Conservation (phyloP, 2,888 invertebrate species). For the Ophion ellenae region DNA sequence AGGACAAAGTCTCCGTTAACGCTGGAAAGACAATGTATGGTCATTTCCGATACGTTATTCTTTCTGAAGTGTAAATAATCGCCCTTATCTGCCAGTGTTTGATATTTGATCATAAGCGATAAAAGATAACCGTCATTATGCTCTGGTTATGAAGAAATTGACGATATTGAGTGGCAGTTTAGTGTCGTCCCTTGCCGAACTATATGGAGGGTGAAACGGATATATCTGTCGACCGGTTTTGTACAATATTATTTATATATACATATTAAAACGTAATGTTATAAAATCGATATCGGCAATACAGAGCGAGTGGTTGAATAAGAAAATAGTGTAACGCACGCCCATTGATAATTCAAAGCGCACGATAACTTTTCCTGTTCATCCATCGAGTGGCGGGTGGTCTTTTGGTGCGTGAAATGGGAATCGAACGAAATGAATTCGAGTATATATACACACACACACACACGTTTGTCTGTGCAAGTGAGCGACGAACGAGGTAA, state of each 20-base stretch:
- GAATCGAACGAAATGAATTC: conserved; percentile 80
- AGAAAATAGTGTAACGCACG: conserved; percentile 70
- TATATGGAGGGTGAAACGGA: conserved; percentile 24
- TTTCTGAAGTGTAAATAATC: too few relatives aligned
- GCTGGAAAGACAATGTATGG: too few relatives aligned
- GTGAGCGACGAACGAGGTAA: conserved; percentile 42
- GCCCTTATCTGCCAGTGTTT: too few relatives aligned
- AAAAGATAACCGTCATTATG: conserved; percentile 1
- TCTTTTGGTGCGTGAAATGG: conserved; percentile 80
- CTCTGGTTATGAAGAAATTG: conserved; percentile 13
- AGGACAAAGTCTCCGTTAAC: too few relatives aligned
- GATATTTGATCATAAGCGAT: not conserved
- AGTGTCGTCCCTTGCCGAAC: conserved; percentile 17
- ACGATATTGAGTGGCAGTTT: conserved; percentile 28
- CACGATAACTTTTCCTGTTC: conserved; percentile 79
- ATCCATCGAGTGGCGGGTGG: conserved; percentile 74
- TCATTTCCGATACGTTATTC: too few relatives aligned
- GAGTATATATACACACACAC: conserved; percentile 57
- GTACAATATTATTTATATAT: conserved; percentile 35
- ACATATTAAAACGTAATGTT: conserved; percentile 41
- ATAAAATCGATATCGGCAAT: conserved; percentile 65
- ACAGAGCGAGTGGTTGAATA: conserved; percentile 61
- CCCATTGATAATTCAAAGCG: conserved; percentile 78
- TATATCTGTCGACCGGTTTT: conserved; percentile 48
- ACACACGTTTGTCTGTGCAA: conserved; percentile 53